Percentiles rank a stretch among this genome's conserved stretches.
Conservation (phyloP, 2,113 vertebrate species). For the Protobothrops mucrosquamatus region DNA sequence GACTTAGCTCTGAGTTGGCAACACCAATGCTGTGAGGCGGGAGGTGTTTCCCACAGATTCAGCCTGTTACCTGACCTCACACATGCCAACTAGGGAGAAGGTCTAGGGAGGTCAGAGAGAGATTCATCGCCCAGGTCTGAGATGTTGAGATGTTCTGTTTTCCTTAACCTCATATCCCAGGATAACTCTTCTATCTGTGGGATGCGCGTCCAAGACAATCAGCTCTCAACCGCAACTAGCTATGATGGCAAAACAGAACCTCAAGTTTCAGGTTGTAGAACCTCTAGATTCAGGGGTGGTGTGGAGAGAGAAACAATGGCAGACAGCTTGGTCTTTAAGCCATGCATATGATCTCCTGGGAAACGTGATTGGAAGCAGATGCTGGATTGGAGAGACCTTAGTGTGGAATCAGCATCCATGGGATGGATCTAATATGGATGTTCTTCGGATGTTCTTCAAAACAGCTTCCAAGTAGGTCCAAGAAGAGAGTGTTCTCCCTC, state of each 20-base stretch:
- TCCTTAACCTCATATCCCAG: not conserved
- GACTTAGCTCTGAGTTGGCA: not conserved
- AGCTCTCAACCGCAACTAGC: not conserved
- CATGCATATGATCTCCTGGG: not conserved
- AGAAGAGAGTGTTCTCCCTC: not conserved
- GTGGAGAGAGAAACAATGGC: not conserved
- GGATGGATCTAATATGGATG: not conserved
- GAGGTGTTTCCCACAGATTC: slow-evolving; percentile 6
- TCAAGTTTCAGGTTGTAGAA: not conserved
- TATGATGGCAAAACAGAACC: not conserved
- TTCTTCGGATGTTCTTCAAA: not conserved
- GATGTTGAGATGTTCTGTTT: not conserved
- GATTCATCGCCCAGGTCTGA: not conserved
- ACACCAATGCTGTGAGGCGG: not conserved
- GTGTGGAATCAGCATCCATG: not conserved
- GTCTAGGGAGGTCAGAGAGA: not conserved
- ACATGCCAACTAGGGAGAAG: not conserved
- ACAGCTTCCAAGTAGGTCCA: not conserved
- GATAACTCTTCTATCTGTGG: too few relatives aligned
- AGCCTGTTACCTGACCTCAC: not conserved
- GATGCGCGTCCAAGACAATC: too few relatives aligned
- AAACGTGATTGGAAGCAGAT: not conserved
- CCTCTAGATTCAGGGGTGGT: not conserved
- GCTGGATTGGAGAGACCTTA: not conserved
- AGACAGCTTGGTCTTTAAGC: not conserved